Conservation (phyloP, 2,888 invertebrate genomes). For the Phaedon cochleariae region DNA sequence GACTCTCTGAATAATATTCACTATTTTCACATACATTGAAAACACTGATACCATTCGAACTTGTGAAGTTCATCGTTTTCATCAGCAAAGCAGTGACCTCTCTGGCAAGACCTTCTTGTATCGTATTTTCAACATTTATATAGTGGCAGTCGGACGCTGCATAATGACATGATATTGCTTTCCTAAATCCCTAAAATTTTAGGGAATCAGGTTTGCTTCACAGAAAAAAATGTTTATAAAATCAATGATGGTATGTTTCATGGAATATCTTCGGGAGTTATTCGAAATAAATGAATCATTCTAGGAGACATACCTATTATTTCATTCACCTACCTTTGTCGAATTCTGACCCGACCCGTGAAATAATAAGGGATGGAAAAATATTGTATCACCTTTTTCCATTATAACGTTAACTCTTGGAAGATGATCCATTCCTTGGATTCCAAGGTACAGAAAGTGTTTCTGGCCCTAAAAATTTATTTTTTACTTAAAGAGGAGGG, state of each 20-base stretch:
- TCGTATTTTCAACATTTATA: slow-evolving; percentile 73
- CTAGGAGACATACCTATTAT: no score
- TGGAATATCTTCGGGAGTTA: no score
- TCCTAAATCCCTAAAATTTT: slow-evolving; percentile 69
- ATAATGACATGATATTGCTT: slow-evolving; percentile 87
- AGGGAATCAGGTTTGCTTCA: no score
- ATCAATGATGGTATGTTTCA: no score
- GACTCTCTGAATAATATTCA: no score
- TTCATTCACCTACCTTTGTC: slow-evolving; percentile 72
- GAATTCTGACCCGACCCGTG: slow-evolving; percentile 87
- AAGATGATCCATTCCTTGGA: slow-evolving; percentile 60
- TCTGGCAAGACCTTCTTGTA: slow-evolving; percentile 69
- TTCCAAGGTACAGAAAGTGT: slow-evolving; percentile 78
- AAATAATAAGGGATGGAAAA: slow-evolving; percentile 86
- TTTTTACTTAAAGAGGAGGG: no score
- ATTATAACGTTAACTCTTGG: slow-evolving; percentile 74
- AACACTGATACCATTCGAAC: no score
- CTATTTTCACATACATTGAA: no score
- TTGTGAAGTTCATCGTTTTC: slow-evolving; percentile 52
- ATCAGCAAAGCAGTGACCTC: slow-evolving; percentile 66
- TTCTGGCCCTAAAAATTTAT: slow-evolving; percentile 57
- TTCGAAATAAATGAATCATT: no score
- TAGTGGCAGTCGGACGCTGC: slow-evolving; percentile 75
- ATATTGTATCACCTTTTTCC: slow-evolving; percentile 87
- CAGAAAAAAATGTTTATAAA: no score